phyloP scores from a whole-genome alignment of 2,888 invertebrate genomes.

The Hypercompe scribonia region DNA sequence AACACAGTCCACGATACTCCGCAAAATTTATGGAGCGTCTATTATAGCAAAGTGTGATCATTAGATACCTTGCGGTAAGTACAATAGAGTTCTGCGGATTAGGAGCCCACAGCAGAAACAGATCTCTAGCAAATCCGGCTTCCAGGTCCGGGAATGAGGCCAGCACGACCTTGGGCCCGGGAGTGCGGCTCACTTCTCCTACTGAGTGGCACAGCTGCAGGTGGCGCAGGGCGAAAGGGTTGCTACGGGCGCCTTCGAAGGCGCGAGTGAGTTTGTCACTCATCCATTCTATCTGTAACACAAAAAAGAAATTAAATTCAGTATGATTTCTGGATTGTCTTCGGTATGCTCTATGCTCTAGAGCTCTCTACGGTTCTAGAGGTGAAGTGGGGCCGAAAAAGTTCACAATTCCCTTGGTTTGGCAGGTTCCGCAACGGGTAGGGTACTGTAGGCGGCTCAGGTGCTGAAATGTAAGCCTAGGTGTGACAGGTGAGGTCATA shows the following conservation, averaged over 20 bases:
- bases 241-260: constrained; percentile 96
- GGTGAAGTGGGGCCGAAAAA: no score
- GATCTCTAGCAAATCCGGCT: constrained; percentile 96
- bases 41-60: neutral
- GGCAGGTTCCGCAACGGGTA: no score
- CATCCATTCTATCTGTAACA: constrained; percentile 98
- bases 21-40: neutral
- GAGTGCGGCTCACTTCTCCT: constrained; percentile 92
- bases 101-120: constrained; percentile 97
- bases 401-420: no score
- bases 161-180: constrained; percentile 94
- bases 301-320: neutral
- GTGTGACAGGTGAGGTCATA: no score
- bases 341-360: no score
- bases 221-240: constrained; percentile 98
- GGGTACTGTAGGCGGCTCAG: no score
- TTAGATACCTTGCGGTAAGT: constrained; percentile 91
- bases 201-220: constrained; percentile 97
- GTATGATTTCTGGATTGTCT: no score
- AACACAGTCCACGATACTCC: neutral
- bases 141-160: constrained; percentile 98
- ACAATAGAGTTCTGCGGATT: constrained; percentile 97
- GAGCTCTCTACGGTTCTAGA: no score
- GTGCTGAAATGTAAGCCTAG: no score
- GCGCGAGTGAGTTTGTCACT: constrained; percentile 98